phyloP scores from a whole-genome alignment of 2,113 vertebrate species.

The Lates calcarifer region DNA sequence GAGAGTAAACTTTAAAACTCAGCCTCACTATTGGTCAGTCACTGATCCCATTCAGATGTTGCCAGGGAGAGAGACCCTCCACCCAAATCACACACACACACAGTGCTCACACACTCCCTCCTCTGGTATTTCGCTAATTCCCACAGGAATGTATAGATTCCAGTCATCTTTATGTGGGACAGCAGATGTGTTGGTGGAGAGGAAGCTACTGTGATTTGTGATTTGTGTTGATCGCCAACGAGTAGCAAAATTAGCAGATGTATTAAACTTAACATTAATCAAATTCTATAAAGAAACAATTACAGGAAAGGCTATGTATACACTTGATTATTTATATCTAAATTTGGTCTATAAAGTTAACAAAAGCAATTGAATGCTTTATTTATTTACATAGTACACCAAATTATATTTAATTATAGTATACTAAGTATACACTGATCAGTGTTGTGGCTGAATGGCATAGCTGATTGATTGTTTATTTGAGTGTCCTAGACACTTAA shows the following conservation, averaged over 20 bases:
- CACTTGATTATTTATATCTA: not conserved
- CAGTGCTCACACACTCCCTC: conserved; percentile 49
- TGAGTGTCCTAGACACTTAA: too few species aligned
- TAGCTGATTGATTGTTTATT: too few species aligned
- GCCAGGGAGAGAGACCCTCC: conserved; percentile 66
- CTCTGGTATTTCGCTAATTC: conserved; percentile 67
- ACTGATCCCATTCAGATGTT: conserved; percentile 71
- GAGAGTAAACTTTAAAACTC: conserved; percentile 23
- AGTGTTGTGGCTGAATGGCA: too few species aligned
- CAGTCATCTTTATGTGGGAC: conserved; percentile 27
- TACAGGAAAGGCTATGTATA: too few species aligned
- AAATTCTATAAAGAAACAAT: too few species aligned
- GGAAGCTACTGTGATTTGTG: conserved; percentile 2
- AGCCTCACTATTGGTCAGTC: conserved; percentile 52
- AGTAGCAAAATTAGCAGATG: not conserved
- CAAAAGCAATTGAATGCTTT: too few species aligned
- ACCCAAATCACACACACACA: conserved; percentile 21
- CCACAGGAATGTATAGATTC: conserved; percentile 50
- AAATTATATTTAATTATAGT: too few species aligned
- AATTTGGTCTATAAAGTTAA: not conserved
- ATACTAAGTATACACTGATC: too few species aligned
- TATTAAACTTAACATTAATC: too few species aligned
- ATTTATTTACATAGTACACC: too few species aligned
- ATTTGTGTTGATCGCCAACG: not conserved
- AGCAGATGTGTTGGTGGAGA: conserved; percentile 32